Percentiles rank a stretch among this genome's conserved stretches.
phyloP scores from a whole-genome alignment of 2,888 invertebrate genomes.

The Agrenia bidenticulata region DNA sequence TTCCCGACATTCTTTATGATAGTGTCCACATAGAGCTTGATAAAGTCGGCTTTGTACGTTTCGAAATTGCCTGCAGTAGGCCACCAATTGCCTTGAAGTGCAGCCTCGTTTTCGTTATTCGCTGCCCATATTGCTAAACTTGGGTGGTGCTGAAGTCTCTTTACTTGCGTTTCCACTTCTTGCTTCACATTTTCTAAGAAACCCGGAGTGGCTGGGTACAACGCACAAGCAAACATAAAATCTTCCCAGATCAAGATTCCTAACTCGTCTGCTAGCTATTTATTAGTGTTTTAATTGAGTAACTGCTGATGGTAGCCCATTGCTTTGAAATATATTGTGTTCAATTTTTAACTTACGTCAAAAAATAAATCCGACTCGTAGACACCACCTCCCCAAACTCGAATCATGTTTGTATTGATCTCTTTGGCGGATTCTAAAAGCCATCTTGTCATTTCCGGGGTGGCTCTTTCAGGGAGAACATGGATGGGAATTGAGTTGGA shows the following conservation, averaged over 20 bases:
- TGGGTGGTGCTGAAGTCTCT: constrained; percentile 60
- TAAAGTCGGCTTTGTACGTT: constrained; percentile 72
- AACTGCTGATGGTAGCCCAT: too few relatives aligned
- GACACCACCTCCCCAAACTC: constrained; percentile 44
- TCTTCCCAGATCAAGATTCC: constrained; percentile 64
- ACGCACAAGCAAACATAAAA: constrained; percentile 63
- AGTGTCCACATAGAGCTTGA: constrained; percentile 77
- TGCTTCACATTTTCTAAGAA: constrained; percentile 58
- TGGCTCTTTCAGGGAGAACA: constrained; percentile 57
- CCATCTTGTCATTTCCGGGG: constrained; percentile 55
- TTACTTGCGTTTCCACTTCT: constrained; percentile 60
- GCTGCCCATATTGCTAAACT: constrained; percentile 62
- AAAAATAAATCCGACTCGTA: constrained; percentile 38
- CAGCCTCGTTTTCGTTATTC: constrained; percentile 69
- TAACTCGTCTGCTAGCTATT: constrained; percentile 58
- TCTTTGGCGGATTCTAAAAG: constrained; percentile 57
- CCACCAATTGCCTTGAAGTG: constrained; percentile 78
- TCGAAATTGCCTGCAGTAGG: constrained; percentile 56
- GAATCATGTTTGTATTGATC: constrained; percentile 61
- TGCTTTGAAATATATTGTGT: not conserved
- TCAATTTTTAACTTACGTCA: constrained; percentile 26
- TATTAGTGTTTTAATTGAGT: too few relatives aligned
- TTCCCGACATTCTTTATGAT: constrained; percentile 67
- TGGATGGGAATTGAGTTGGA: constrained; percentile 62
- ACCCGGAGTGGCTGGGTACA: constrained; percentile 59